Base-by-base conservation (phyloP, 1,140 invertebrate species). In the Meloidogyne chitwoodi region DNA sequence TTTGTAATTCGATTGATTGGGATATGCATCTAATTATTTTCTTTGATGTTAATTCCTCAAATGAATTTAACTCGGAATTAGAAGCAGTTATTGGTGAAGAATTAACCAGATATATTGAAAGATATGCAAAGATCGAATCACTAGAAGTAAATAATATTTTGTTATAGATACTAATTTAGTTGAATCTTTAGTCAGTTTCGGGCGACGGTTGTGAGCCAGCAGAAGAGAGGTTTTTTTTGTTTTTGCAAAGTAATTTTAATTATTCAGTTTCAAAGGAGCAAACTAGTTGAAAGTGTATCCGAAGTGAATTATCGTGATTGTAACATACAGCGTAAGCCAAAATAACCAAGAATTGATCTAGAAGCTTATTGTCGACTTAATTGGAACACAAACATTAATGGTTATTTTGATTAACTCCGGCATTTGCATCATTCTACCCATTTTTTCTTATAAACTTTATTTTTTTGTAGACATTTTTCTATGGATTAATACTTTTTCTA, bases 1-100 rank as follows among this genome's bases (percentile, higher is more conserved):
- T 78, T 48, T 16, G 14, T 27, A 31, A 44, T 44, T 78, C 77
- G 16, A 48, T 79, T 5, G 5, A 56, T 10, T 66, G 63, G 61
- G 78, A 78, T 16, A 41, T 62, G 27, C 77, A 78, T 29, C 22
- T 78, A 16, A 69, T 68, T 26, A 41, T 78, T 26, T 78, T 78
- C 41, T 78, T 61, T 29, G 77, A 78, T 56, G 5, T 72, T n/a
- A 29, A 75, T n/a, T 27, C 56, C 8, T 48, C 56, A 24, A 24
- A 31, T 22, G 24, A 69, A 11, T 16, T 19, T 24, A 56, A 29
- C 6, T 63, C 19, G 34, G 38, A 65, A n/a, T 66, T 75, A 24
- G 44, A 48, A 1, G 70, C 29, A 5, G 24, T 75, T 24, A 31
- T 75, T 31, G 69, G 74, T 5, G 74, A 75, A 4, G 62, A 75